A percentile compares a stretch with the other conserved stretches of the same genome.
phyloP scores from a whole-genome alignment of 2,888 invertebrate species.

The Cistogaster globosa region DNA sequence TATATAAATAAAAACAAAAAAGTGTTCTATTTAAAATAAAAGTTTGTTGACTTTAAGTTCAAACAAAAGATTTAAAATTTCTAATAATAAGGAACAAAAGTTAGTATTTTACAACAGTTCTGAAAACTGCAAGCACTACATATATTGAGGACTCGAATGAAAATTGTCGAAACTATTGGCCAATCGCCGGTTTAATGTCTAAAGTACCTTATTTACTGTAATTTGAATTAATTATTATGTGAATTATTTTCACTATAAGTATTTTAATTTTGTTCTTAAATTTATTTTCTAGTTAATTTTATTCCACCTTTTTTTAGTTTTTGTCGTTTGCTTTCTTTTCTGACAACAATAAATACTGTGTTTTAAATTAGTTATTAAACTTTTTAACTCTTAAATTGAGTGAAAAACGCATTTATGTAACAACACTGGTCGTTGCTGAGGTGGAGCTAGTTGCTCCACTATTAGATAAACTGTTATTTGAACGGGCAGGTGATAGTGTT shows the following conservation, averaged over 20 bases:
- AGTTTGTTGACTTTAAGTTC: too few species aligned
- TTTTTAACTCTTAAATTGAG: not conserved
- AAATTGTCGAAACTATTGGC: not conserved
- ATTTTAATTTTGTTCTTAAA: constrained; percentile 30
- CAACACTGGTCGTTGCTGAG: constrained; percentile 44
- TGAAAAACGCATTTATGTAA: constrained; percentile 39
- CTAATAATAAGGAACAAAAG: too few species aligned
- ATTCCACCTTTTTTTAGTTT: constrained; percentile 30
- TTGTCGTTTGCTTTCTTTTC: constrained; percentile 24
- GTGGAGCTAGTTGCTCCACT: constrained; percentile 62
- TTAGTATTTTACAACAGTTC: too few species aligned
- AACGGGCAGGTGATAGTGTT: constrained; percentile 78
- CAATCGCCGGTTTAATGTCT: not conserved
- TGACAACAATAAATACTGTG: constrained; percentile 65
- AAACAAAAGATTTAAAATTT: too few species aligned
- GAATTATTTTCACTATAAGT: constrained; percentile 24
- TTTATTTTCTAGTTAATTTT: constrained; percentile 26
- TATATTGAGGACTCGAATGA: too few species aligned
- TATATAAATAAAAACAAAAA: too few species aligned
- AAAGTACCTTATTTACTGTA: constrained; percentile 38
- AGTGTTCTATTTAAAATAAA: too few species aligned
- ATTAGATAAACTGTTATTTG: constrained; percentile 77
- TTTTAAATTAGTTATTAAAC: not conserved
- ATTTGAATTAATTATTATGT: constrained; percentile 15
- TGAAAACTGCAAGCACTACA: too few species aligned